These are phyloP conservation scores for Acleris holmiana DNA, from an alignment of 2,888 invertebrate genomes.

Conservation along the genomic window DNA sequence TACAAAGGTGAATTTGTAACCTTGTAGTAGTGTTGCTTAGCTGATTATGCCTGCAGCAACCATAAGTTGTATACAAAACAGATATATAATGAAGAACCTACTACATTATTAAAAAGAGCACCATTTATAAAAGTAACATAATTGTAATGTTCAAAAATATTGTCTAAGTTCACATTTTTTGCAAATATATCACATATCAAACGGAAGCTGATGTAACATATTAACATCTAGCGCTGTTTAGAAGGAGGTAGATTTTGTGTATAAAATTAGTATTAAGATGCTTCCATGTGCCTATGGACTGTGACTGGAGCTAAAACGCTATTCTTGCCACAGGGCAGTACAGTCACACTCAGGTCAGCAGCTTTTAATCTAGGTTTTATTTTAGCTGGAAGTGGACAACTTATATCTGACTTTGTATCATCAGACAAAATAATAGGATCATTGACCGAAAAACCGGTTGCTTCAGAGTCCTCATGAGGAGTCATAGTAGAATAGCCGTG, in stretches of 20 bases:
- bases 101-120: constrained; percentile 38
- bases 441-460: constrained; percentile 89
- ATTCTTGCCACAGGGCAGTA: constrained; percentile 81
- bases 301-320: constrained; percentile 93
- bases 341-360: constrained; percentile 75
- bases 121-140: constrained; percentile 36
- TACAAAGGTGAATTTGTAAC: too few species aligned
- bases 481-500: constrained; percentile 98
- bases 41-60: too few species aligned
- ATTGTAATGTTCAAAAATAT: constrained; percentile 26
- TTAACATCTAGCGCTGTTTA: constrained; percentile 37
- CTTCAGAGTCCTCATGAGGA: constrained; percentile 94
- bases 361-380: constrained; percentile 71
- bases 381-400: constrained; percentile 84
- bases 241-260: constrained; percentile 63
- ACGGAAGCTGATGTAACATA: constrained; percentile 29
- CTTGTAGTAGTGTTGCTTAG: too few species aligned
- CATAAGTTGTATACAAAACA: constrained; percentile 16
- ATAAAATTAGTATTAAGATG: constrained; percentile 76
- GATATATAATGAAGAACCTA: constrained; percentile 24
- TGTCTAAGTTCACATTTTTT: constrained; percentile 39
- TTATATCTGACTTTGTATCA: constrained; percentile 80
- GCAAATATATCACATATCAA: constrained; percentile 44
- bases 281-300: constrained; percentile 95
- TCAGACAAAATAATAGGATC: constrained; percentile 85